phyloP scores from a whole-genome alignment of 1,140 invertebrate species.

The Drosophila sechellia region DNA sequence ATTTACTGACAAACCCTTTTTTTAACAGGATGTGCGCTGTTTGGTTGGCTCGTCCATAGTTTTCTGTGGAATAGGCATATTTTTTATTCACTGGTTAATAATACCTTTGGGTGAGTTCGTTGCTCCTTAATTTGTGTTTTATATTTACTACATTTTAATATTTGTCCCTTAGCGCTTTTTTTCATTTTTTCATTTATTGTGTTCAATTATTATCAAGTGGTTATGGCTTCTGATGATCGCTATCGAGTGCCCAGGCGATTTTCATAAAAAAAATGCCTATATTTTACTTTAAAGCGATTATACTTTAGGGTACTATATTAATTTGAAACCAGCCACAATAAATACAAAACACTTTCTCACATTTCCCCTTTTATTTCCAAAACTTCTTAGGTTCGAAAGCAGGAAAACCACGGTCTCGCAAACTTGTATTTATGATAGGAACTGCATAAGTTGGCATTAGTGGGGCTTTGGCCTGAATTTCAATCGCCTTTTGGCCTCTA shows the following conservation, averaged over 20 bases:
- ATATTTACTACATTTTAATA: neutral
- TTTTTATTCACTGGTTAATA: constrained; percentile 30
- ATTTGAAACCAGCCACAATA: neutral
- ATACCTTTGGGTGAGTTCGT: constrained; percentile 8
- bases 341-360: neutral
- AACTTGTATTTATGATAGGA: constrained; percentile 15
- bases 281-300: neutral
- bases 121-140: neutral
- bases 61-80: constrained; percentile 3
- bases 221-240: constrained; percentile 21
- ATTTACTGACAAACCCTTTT: neutral
- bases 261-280: neutral
- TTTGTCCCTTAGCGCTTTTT: neutral
- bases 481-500: constrained; percentile 4
- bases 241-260: constrained; percentile 1
- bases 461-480: constrained; percentile 15
- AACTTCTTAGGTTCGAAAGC: neutral
- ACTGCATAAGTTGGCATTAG: constrained; percentile 33
- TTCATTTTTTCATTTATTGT: constrained; percentile 19
- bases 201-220: constrained; percentile 28
- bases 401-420: neutral
- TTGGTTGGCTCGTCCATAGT: constrained; percentile 12
- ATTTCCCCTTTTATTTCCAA: neutral
- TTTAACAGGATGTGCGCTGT: neutral
- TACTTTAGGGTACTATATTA: neutral